A percentile compares a stretch with the other conserved stretches of the same genome.
phyloP scores from a whole-genome alignment of 2,888 invertebrate species.

The Aphodius sticticus region DNA sequence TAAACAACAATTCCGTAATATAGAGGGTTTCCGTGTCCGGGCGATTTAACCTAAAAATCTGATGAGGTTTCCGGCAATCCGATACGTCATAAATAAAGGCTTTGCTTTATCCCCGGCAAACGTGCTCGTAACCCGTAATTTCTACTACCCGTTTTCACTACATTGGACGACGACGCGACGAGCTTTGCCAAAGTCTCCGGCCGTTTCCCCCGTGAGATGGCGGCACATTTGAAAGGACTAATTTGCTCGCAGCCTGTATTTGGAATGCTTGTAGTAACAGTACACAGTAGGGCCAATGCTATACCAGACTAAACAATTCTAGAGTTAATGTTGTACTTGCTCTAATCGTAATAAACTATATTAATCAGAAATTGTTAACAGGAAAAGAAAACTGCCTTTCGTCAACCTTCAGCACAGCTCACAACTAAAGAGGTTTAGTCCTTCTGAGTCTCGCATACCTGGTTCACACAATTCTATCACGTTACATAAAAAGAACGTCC shows the following conservation, averaged over 20 bases:
- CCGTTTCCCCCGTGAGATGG: neutral
- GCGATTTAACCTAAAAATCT: neutral
- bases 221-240: neutral
- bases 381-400: too few species aligned
- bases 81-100: conserved; percentile 4
- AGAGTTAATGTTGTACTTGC: too few species aligned
- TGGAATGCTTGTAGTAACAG: too few species aligned
- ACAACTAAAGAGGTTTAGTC: too few species aligned
- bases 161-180: neutral
- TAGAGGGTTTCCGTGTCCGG: neutral
- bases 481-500: too few species aligned
- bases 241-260: neutral
- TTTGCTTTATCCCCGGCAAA: neutral
- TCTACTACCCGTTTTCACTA: neutral
- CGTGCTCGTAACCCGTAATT: conserved; percentile 4
- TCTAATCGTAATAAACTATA: too few species aligned
- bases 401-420: too few species aligned
- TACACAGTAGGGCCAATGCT: too few species aligned
- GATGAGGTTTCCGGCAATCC: conserved; percentile 4
- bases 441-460: too few species aligned
- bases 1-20: neutral
- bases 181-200: neutral
- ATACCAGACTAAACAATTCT: too few species aligned
- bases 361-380: too few species aligned
- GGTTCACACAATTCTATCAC: too few species aligned